Conservation (phyloP, 2,888 invertebrate species). For the Platerodrilus igneus region DNA sequence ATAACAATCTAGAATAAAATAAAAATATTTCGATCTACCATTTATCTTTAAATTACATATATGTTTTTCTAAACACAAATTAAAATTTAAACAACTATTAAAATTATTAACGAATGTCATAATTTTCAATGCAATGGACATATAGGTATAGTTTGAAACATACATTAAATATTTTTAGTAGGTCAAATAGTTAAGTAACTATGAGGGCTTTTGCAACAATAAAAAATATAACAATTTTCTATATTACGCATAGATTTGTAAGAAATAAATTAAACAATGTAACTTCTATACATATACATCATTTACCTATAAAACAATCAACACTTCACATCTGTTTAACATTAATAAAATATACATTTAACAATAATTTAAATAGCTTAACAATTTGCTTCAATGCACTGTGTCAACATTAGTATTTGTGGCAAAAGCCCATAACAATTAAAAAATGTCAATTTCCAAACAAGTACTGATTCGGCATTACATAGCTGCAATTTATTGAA, state of each 20-base stretch:
- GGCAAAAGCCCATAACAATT: too few relatives aligned
- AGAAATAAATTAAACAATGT: slow-evolving; percentile 9
- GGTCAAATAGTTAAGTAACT: slow-evolving; percentile 12
- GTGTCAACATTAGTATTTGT: too few relatives aligned
- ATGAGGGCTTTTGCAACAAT: slow-evolving; percentile 8
- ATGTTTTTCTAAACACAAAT: slow-evolving; percentile 37
- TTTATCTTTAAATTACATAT: slow-evolving; percentile 39
- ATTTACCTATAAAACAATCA: slow-evolving; percentile 17
- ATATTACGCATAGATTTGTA: slow-evolving; percentile 17
- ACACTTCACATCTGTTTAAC: slow-evolving; percentile 7
- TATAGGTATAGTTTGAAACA: slow-evolving; percentile 36
- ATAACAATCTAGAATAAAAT: slow-evolving; percentile 26
- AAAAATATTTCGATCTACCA: slow-evolving; percentile 37
- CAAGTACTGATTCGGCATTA: too few relatives aligned
- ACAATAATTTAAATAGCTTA: too few relatives aligned
- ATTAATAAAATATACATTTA: too few relatives aligned
- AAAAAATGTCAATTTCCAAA: too few relatives aligned
- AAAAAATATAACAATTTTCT: slow-evolving; percentile 21
- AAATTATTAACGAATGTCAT: slow-evolving; percentile 40
- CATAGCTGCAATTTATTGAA: too few relatives aligned
- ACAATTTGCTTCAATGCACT: too few relatives aligned
- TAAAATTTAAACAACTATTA: slow-evolving; percentile 40
- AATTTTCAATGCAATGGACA: slow-evolving; percentile 39
- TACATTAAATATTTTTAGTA: slow-evolving; percentile 21
- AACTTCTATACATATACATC: slow-evolving; percentile 14